These are phyloP conservation scores for Antechinus stuartii DNA, from an alignment of 2,113 vertebrate species.

Conservation along the genomic window DNA sequence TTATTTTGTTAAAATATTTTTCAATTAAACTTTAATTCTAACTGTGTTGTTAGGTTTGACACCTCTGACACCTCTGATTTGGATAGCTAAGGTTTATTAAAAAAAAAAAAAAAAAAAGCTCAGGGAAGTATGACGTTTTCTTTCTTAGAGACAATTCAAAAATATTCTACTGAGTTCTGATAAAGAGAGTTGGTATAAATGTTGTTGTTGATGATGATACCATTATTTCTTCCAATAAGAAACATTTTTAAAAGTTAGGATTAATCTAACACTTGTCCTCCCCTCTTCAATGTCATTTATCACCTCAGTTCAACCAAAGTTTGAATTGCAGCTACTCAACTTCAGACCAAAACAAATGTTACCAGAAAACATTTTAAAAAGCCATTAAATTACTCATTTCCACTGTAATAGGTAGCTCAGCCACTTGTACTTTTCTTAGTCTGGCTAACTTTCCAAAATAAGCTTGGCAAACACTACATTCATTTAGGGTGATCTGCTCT, in stretches of 20 bases:
- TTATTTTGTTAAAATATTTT: slow-evolving; percentile 6
- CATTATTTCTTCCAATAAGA: background rate
- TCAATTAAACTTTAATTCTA: slow-evolving; percentile 11
- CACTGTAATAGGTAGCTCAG: background rate
- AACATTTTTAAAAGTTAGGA: background rate
- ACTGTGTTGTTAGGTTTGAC: background rate
- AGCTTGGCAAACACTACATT: background rate
- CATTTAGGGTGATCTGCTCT: background rate
- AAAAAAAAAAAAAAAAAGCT: slow-evolving; percentile 23
- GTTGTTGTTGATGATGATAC: background rate
- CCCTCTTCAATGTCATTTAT: slow-evolving; percentile 2
- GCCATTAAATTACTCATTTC: background rate
- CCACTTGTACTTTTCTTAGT: background rate
- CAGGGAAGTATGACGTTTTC: background rate
- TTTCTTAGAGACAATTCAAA: background rate
- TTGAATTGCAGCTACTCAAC: background rate
- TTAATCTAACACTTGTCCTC: background rate
- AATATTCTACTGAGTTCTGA: background rate
- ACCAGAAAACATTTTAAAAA: background rate
- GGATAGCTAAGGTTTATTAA: slow-evolving; percentile 13
- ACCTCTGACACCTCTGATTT: slow-evolving; percentile 28
- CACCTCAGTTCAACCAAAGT: slow-evolving; percentile 9
- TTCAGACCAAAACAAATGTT: slow-evolving; percentile 2
- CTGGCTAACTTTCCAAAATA: background rate
- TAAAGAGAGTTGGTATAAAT: background rate